A percentile compares a stretch with the other conserved stretches of the same genome.
Conservation (phyloP, 2,888 invertebrate species). For the Mythimna vitellina region DNA sequence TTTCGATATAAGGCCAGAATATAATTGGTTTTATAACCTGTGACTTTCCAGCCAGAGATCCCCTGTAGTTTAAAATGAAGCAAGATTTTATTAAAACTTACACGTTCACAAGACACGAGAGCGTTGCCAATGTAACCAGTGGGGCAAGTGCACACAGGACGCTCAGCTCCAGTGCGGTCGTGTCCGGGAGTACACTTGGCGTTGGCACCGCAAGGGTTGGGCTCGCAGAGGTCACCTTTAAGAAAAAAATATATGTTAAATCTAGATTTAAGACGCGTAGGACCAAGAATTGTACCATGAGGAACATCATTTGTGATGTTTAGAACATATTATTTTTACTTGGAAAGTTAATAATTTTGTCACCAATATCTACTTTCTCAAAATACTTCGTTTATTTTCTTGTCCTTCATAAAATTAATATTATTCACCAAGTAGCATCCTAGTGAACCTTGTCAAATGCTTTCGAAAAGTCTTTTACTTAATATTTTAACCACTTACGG, state of each 20-base stretch:
- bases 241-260: background rate
- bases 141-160: conserved; percentile 96
- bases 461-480: background rate
- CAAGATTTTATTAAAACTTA: conserved; percentile 67
- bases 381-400: background rate
- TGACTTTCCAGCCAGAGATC: no score
- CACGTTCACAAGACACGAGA: conserved; percentile 92
- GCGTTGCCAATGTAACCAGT: conserved; percentile 95
- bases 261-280: background rate
- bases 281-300: conserved; percentile 34
- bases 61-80: no score
- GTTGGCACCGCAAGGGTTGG: conserved; percentile 96
- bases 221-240: conserved; percentile 95
- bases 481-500: conserved; percentile 86
- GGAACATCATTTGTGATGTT: background rate
- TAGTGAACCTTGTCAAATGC: conserved; percentile 25
- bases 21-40: no score
- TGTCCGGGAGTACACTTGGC: conserved; percentile 96
- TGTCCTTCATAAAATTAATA: background rate
- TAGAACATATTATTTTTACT: background rate
- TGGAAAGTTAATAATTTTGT: background rate
- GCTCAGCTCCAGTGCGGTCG: conserved; percentile 94
- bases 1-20: no score
- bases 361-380: background rate
- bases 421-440: background rate